Evolutionary conservation across 2,113 vertebrate species (phyloP), one percentile per base, ranked within the genome.

Genomic region (Rafetus swinhoei): DNA sequence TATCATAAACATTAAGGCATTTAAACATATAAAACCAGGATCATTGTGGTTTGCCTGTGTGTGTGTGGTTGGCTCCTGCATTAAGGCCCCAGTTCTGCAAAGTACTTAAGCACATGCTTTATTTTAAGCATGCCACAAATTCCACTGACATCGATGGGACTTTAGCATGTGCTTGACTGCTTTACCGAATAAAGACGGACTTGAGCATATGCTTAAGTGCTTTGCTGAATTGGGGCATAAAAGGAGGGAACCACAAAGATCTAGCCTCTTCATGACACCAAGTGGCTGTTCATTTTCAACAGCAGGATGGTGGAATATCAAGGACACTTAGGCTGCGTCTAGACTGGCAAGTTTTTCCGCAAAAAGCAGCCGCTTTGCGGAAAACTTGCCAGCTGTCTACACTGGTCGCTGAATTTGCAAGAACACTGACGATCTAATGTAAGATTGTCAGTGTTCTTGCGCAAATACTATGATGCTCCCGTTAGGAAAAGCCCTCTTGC

Each of bases 101-200:
- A 76, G 22, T 24, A 60, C 29, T 9, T 1, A 74, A 79, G 45
- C 11, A 11, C 55, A 3, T 22, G 53, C 7, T 0, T 54, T 25
- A 22, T 92, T 85, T 21, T 65, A 39, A 72, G 19, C n/a, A 6
- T 80, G 29, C 16, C 10, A 35, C 24, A 0, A 9, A 2, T 57
- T 50, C 77, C 56, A 7, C 3, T 52, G 10, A 5, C 39, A 12
- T 69, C 10, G n/a, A 52, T 0, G 2, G 32, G 55, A 27, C 9
- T 82, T 82, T 35, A 81, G 22, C 55, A 24, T 25, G 39, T 25
- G 74, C 39, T 77, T 14, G 45, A 50, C 13, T 77, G 74, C 39
- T 77, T 29, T 4, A 5, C n/a, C 52, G 22, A 39, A 52, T 0
- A 65, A 6, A 50, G 57, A 19, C 54, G 65, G 24, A 69, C 62